These are phyloP conservation scores for Euphydryas editha DNA, from an alignment of 2,888 invertebrate genomes.

Conservation along the genomic window DNA sequence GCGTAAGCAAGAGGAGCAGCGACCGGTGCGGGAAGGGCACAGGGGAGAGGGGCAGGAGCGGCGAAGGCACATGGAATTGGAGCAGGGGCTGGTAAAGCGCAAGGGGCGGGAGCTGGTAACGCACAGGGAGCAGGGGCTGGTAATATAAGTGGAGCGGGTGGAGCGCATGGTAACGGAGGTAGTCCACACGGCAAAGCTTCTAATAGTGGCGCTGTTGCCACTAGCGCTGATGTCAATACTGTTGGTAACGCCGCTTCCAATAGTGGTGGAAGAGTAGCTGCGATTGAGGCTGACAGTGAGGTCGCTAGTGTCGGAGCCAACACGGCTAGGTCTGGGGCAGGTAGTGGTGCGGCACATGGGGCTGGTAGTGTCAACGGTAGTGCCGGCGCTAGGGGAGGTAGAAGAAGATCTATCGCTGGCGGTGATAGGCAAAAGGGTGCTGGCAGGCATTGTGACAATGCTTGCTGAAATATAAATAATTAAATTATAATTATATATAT, in stretches of 20 bases:
- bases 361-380: conserved; percentile 8
- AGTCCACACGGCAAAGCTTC: conserved; percentile 38
- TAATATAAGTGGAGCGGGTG: conserved; percentile 33
- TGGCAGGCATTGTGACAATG: conserved; percentile 43
- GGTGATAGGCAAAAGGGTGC: conserved; percentile 41
- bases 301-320: conserved; percentile 43
- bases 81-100: conserved; percentile 27
- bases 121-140: conserved; percentile 38
- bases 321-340: conserved; percentile 37
- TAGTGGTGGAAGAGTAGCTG: conserved; percentile 47
- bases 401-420: conserved; percentile 49
- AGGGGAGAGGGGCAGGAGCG: conserved; percentile 17
- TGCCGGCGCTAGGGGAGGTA: conserved; percentile 34
- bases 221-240: conserved; percentile 56
- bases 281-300: conserved; percentile 45
- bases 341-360: conserved; percentile 19
- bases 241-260: conserved; percentile 55
- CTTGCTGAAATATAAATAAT: conserved; percentile 38
- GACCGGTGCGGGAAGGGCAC: conserved; percentile 10
- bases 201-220: conserved; percentile 55
- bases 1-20: conserved; percentile 5
- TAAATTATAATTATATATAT: background rate
- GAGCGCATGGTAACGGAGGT: conserved; percentile 18
- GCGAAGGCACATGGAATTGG: conserved; percentile 3
- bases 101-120: conserved; percentile 28